Percentiles rank a stretch among this genome's conserved stretches.
Evolutionary conservation across 2,797 vertebrate genomes (phyloP).

Genomic region (Coreius guichenoti): DNA sequence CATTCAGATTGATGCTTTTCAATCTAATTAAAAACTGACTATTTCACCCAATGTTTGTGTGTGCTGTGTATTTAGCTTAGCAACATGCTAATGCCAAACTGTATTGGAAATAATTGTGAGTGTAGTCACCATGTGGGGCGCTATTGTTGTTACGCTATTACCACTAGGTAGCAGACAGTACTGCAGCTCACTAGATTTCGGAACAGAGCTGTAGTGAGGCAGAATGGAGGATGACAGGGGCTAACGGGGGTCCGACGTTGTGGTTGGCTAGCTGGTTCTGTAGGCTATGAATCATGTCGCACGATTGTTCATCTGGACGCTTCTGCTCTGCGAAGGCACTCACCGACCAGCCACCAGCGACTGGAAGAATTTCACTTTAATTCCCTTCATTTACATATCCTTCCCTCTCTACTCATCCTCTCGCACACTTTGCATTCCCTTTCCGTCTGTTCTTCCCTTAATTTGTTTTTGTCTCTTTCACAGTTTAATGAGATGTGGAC

Average conservation of each 20-base stretch:
- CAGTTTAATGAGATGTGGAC: constrained; percentile 38
- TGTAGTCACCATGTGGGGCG: neutral
- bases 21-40: neutral
- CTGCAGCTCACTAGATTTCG: neutral
- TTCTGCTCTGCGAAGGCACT: neutral
- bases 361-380: constrained; percentile 61
- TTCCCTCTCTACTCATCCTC: constrained; percentile 19
- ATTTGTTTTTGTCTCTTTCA: constrained; percentile 39
- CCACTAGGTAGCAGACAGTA: neutral
- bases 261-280: constrained; percentile 66
- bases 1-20: neutral
- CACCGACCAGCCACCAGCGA: neutral
- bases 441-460: constrained; percentile 19
- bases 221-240: constrained; percentile 8
- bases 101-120: neutral
- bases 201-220: neutral
- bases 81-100: neutral
- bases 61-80: neutral
- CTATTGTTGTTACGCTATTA: neutral
- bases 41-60: neutral
- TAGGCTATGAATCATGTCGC: constrained; percentile 78
- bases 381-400: constrained; percentile 25
- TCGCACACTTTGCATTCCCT: constrained; percentile 22
- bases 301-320: constrained; percentile 71
- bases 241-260: constrained; percentile 8